Conservation (phyloP, 2,113 vertebrate species). For the Crotophaga sulcirostris region DNA sequence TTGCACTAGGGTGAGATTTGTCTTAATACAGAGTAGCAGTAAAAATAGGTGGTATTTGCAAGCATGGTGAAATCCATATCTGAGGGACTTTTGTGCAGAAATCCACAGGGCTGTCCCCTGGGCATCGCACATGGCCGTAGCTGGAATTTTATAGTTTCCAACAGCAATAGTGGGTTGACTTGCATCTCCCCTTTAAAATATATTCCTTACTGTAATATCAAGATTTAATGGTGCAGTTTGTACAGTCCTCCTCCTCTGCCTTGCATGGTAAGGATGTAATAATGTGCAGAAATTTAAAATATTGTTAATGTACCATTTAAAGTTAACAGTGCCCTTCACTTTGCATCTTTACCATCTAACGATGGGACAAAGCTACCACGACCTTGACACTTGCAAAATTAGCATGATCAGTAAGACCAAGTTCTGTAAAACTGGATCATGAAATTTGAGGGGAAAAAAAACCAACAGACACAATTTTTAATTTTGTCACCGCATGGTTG, state of each 20-base stretch:
- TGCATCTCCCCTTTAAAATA: neutral
- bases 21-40: neutral
- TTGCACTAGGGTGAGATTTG: neutral
- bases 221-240: neutral
- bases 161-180: neutral
- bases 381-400: neutral
- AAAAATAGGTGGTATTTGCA: neutral
- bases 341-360: neutral
- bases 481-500: neutral
- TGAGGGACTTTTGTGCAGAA: neutral
- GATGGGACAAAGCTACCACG: accelerated
- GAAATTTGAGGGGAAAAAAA: neutral
- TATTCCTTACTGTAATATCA: neutral
- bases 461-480: neutral
- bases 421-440: neutral
- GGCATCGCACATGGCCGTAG: accelerated
- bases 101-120: neutral
- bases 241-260: accelerated
- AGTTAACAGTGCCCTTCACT: accelerated
- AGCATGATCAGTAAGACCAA: neutral
- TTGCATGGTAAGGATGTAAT: accelerated
- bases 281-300: neutral
- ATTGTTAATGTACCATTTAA: neutral
- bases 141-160: neutral
- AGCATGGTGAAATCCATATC: neutral